Conservation (phyloP, 2,888 invertebrate genomes). For the Malthinus flaveolus region DNA sequence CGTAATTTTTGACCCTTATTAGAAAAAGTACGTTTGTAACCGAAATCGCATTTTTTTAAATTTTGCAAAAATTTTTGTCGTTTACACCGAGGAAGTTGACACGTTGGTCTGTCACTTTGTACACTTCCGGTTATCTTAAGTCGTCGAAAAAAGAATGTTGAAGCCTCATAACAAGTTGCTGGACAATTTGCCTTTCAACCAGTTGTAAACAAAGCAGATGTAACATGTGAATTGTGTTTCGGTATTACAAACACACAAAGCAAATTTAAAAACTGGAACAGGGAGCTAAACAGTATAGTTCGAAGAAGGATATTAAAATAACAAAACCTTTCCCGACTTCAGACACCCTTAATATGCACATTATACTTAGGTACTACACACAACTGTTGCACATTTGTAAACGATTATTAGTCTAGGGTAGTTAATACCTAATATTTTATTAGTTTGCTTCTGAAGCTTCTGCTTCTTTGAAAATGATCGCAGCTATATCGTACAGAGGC, state of each 20-base stretch:
- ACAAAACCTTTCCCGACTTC: conserved; percentile 16
- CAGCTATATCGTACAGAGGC: too few relatives aligned
- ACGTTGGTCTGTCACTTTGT: neutral
- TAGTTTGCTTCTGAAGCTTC: too few relatives aligned
- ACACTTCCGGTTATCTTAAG: conserved; percentile 2
- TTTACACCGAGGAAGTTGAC: neutral
- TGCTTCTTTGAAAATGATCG: too few relatives aligned
- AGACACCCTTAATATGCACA: too few relatives aligned
- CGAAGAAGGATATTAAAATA: conserved; percentile 25
- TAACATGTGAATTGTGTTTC: neutral
- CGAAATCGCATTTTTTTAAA: conserved; percentile 11
- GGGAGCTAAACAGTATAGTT: conserved; percentile 20
- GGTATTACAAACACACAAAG: too few relatives aligned
- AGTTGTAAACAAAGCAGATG: conserved; percentile 1
- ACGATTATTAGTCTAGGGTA: too few relatives aligned
- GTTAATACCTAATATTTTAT: too few relatives aligned
- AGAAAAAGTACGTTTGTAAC: conserved; percentile 23
- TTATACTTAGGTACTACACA: too few relatives aligned
- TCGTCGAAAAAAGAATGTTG: neutral
- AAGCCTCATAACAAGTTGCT: neutral
- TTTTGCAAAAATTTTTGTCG: neutral
- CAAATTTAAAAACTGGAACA: conserved; percentile 19
- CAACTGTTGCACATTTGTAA: too few relatives aligned
- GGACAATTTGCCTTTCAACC: conserved; percentile 3
- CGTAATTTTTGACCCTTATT: conserved; percentile 12